Evolutionary conservation across 2,113 vertebrate species (phyloP).

Genomic region (Chaetodon trifascialis): DNA sequence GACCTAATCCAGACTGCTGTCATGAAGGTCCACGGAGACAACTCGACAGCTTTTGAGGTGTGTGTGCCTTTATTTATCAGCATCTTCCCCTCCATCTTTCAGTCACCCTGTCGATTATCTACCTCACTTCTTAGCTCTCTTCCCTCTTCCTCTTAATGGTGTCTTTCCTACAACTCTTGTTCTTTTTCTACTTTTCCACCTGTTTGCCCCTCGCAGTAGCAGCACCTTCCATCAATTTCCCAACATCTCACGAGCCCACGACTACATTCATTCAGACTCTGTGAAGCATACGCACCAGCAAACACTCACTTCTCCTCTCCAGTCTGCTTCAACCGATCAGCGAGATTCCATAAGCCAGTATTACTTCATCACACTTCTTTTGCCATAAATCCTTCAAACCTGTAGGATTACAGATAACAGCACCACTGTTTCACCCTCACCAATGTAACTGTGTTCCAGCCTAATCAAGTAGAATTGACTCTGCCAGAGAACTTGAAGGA

Average conservation of each 20-base stretch:
- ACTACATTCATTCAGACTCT: slow-evolving; percentile 52
- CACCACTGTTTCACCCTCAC: slow-evolving; percentile 44
- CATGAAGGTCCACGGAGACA: slow-evolving; percentile 78
- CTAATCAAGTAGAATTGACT: slow-evolving; percentile 52
- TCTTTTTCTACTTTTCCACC: slow-evolving; percentile 9
- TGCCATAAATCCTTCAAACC: slow-evolving; percentile 56
- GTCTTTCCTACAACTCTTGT: not conserved
- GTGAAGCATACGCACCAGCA: slow-evolving; percentile 10
- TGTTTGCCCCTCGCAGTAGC: not conserved
- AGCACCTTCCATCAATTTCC: slow-evolving; percentile 36
- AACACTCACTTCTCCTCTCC: not conserved
- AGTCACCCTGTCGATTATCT: not conserved
- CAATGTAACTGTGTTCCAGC: slow-evolving; percentile 40
- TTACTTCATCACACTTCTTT: slow-evolving; percentile 44
- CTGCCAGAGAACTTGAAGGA: slow-evolving; percentile 50
- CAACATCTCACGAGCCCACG: slow-evolving; percentile 31
- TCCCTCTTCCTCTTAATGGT: slow-evolving; percentile 3
- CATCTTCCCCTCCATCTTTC: not conserved
- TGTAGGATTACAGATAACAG: slow-evolving; percentile 57
- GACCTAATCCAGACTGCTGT: slow-evolving; percentile 90
- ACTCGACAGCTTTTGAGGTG: slow-evolving; percentile 60
- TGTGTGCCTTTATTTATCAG: slow-evolving; percentile 19
- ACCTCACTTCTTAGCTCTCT: slow-evolving; percentile 27
- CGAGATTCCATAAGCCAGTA: slow-evolving; percentile 48
- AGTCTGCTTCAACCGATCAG: slow-evolving; percentile 39